Conservation (phyloP, 1,140 invertebrate species). For the Sitophilus oryzae region DNA sequence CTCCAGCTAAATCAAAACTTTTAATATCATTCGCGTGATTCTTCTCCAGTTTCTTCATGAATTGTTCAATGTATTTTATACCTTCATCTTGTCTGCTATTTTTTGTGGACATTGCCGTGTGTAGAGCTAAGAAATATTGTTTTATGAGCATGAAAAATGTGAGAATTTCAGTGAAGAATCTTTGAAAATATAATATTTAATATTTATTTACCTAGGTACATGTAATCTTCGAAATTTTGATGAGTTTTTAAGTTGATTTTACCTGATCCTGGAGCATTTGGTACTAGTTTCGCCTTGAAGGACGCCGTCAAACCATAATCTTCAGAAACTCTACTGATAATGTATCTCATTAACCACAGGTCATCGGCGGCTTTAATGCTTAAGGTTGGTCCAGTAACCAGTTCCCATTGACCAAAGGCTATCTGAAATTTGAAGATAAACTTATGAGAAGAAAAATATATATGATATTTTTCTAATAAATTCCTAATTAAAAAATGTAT, state of each 20-base stretch:
- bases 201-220: no score
- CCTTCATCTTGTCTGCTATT: conserved; percentile 67
- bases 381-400: conserved; percentile 63
- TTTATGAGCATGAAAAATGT: no score
- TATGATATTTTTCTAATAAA: no score
- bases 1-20: conserved; percentile 75
- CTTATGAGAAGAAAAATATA: no score
- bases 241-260: not conserved
- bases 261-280: conserved; percentile 81
- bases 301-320: conserved; percentile 77
- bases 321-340: conserved; percentile 76
- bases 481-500: no score
- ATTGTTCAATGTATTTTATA: conserved; percentile 53
- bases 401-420: conserved; percentile 58
- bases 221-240: no score
- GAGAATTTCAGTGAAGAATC: not conserved
- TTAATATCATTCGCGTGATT: conserved; percentile 75
- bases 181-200: not conserved
- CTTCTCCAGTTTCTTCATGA: conserved; percentile 66
- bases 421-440: no score
- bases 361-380: conserved; percentile 79
- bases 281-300: conserved; percentile 75
- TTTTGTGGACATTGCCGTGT: conserved; percentile 78
- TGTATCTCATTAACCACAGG: conserved; percentile 74
- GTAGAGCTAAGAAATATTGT: conserved; percentile 49